phyloP scores from a whole-genome alignment of 2,113 vertebrate genomes.

The Pituophis catenifer region DNA sequence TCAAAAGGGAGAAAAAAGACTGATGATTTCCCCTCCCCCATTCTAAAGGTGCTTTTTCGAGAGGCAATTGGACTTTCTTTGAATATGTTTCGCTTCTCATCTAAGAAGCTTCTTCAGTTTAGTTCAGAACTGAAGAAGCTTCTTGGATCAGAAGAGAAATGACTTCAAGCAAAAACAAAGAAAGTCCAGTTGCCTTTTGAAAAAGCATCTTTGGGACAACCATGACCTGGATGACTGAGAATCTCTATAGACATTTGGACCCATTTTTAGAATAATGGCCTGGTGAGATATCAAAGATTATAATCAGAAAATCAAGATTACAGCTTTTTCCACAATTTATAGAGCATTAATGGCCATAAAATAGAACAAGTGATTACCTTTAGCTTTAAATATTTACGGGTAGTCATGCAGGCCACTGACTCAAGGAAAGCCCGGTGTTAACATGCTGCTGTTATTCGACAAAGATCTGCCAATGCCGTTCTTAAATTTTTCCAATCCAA shows the following conservation, averaged over 20 bases:
- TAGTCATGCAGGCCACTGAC: not conserved
- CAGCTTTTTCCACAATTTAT: not conserved
- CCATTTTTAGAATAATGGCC: not conserved
- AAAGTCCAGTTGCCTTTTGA: not conserved
- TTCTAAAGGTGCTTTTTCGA: not conserved
- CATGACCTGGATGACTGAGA: not conserved
- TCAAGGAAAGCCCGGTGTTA: not conserved
- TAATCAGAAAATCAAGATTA: not conserved
- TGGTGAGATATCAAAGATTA: not conserved
- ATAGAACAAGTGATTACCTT: not conserved
- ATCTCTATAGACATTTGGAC: not conserved
- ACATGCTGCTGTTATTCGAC: not conserved
- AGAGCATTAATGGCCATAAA: not conserved
- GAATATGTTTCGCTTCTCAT: not conserved
- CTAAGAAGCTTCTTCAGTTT: not conserved
- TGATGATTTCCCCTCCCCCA: not conserved
- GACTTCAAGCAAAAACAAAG: not conserved
- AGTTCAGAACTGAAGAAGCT: not conserved
- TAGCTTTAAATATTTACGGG: not conserved
- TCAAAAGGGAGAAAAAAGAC: not conserved
- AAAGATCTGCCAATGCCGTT: not conserved
- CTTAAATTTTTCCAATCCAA: not conserved
- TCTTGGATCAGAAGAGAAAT: not conserved
- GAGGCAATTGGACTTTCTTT: not conserved
- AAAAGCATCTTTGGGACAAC: not conserved